Evolutionary conservation across 2,113 vertebrate genomes (phyloP).

Genomic region (pig (Sus scrofa)): T2T-Sscrofa CM000814.6:8366501-8367000

Average conservation of each 20-base stretch:
- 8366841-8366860: neutral
- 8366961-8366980: slow-evolving; percentile 65
- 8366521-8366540: neutral
- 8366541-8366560: neutral
- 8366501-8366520: neutral
- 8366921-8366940: slow-evolving; percentile 58
- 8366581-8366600: neutral
- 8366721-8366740: neutral
- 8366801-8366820: fast-evolving
- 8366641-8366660: neutral
- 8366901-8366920: slow-evolving; percentile 70
- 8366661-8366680: neutral
- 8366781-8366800: neutral
- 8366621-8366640: neutral
- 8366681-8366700: neutral
- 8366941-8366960: slow-evolving; percentile 68
- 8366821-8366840: neutral
- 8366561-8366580: neutral
- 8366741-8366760: neutral
- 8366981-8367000: slow-evolving; percentile 72
- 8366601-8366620: slow-evolving; percentile 42
- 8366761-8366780: neutral
- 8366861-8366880: neutral
- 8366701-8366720: neutral
- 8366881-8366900: slow-evolving; percentile 64